phyloP scores from a whole-genome alignment of 2,113 vertebrate species.

The Anarhynchus alexandrinus region DNA sequence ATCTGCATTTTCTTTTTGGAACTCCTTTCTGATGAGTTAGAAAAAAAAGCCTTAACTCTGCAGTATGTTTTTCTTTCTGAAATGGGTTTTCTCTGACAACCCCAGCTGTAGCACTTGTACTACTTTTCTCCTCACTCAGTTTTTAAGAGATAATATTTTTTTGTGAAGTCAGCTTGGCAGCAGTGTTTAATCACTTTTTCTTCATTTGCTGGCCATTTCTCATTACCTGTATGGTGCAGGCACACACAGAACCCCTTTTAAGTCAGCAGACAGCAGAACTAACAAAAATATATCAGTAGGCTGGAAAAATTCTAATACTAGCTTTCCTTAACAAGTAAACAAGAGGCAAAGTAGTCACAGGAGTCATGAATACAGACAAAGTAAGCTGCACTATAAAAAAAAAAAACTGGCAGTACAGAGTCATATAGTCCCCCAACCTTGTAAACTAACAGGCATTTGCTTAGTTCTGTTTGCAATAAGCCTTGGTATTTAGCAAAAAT shows the following conservation, averaged over 20 bases:
- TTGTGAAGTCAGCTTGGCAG: neutral
- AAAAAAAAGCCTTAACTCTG: slow-evolving; percentile 25
- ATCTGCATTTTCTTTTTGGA: slow-evolving; percentile 50
- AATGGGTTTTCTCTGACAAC: slow-evolving; percentile 49
- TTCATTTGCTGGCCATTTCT: neutral
- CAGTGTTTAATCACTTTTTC: neutral
- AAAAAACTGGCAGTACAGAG: neutral
- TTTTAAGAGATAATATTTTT: neutral
- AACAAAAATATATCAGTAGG: neutral
- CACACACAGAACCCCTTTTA: neutral
- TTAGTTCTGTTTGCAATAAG: neutral
- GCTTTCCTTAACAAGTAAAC: neutral
- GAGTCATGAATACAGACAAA: neutral
- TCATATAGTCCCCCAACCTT: neutral
- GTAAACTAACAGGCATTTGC: neutral
- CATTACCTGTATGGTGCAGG: neutral
- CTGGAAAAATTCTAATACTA: neutral
- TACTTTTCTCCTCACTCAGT: slow-evolving; percentile 7
- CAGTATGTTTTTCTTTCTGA: slow-evolving; percentile 50
- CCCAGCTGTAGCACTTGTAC: slow-evolving; percentile 9
- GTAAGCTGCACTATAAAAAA: neutral
- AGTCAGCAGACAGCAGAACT: neutral
- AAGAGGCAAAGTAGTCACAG: neutral
- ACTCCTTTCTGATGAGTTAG: slow-evolving; percentile 33
- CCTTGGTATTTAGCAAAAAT: neutral